Base-by-base conservation (phyloP, 53 echinoderm and acorn worm genomes). In the Antedon mediterranea region DNA sequence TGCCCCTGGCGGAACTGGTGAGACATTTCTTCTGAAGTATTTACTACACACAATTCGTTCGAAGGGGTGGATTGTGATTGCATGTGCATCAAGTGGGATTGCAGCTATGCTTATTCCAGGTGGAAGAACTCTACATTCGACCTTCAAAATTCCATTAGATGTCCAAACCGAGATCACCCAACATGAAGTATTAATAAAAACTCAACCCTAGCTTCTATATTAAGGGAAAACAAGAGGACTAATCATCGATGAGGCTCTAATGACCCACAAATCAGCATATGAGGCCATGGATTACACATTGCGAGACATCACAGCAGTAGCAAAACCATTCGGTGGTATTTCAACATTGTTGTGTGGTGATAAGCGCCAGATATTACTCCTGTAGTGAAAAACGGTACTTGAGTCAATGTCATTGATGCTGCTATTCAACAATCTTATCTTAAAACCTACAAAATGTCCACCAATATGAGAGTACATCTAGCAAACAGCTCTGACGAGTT, bases 391-490 rank as follows among this genome's bases (percentile, higher is more conserved):
- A 2, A 26, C 11, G 57, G 57, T 18, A 57, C 57, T 18, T 1
- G 2, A 57, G 57, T 57, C 9, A 26, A 57, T 57, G 57, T 18
- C 18, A 57, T 57, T 41, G 71, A 26, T 31, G 74, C 31, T 32
- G 33, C 77, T 41, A 32, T 85, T 32, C 81, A 85, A 43, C 43
- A 26, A 72, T 77, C 81, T 23, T 73, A 77, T 32, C 77, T 86
- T 28, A 43, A 32, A 74, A 71, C 70, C 29, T 7, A 74, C 32
- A 73, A 77, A 34, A 77, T 86, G 23, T 29, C 74, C 41, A 78
- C 78, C 30, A 83, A 79, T 43, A 80, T 83, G 87, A 32, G 87
- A 80, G 83, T 83, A 28, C 78, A 86, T 29, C 73, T 86, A 73
- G 73, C 74, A 31, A 71, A 57, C 29, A 78, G 34, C 34, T n/a